Conservation (phyloP, 2,797 vertebrate genomes). For the Hippocampus kuda region DNA sequence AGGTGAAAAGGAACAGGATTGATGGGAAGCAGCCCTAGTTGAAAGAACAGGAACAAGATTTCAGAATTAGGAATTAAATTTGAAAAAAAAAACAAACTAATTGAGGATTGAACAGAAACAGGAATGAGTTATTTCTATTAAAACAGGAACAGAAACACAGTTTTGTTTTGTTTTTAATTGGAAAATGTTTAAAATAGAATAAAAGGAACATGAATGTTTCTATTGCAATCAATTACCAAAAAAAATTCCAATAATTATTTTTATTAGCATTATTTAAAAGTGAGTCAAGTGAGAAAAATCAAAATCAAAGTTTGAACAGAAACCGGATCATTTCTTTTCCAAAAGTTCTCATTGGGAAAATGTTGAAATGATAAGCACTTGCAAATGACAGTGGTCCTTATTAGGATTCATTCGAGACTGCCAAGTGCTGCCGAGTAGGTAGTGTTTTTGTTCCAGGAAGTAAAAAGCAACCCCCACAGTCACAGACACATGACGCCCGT, state of each 20-base stretch:
- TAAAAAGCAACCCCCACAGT: slow-evolving; percentile 2
- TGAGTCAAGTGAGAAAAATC: neutral
- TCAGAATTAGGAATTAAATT: too few relatives aligned
- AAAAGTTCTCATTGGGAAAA: neutral
- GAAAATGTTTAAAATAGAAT: neutral
- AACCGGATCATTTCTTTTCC: neutral
- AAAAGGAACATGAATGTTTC: neutral
- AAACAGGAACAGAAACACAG: neutral
- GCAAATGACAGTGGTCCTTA: slow-evolving; percentile 40
- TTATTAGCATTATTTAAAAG: too few relatives aligned
- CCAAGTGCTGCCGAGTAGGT: slow-evolving; percentile 32
- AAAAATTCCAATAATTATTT: too few relatives aligned
- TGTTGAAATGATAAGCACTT: slow-evolving; percentile 4
- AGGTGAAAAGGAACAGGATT: neutral
- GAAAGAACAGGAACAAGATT: neutral
- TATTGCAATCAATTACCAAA: neutral
- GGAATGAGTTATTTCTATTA: neutral
- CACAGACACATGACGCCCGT: slow-evolving; percentile 30
- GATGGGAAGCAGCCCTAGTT: too few relatives aligned
- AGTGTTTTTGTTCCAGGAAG: slow-evolving; percentile 34
- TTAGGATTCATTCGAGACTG: slow-evolving; percentile 52
- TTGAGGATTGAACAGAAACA: neutral
- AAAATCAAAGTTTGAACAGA: neutral
- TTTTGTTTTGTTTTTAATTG: neutral
- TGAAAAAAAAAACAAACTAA: neutral